Evolutionary conservation across 2,113 vertebrate genomes (phyloP).

Genomic region (Hydropotes inermis): DNA sequence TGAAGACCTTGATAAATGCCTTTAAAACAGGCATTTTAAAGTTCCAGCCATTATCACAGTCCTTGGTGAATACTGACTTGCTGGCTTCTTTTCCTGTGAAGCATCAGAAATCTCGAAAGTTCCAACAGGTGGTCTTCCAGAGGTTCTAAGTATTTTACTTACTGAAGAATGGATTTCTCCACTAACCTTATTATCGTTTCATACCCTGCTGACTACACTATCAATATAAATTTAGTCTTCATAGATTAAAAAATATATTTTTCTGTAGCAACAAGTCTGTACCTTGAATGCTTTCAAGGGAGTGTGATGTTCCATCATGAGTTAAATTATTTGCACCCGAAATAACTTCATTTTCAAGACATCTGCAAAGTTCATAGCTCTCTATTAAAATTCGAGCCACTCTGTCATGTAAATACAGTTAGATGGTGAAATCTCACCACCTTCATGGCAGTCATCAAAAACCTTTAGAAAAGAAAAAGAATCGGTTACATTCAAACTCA

Average conservation of each 20-base stretch:
- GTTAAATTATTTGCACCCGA: constrained; percentile 12
- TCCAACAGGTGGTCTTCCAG: not conserved
- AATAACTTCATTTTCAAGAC: constrained; percentile 51
- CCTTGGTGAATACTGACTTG: not conserved
- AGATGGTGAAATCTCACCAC: constrained; percentile 96
- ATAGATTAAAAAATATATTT: constrained; percentile 33
- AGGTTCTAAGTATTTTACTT: constrained; percentile 18
- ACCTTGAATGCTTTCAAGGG: constrained; percentile 40
- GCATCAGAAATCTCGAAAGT: not conserved
- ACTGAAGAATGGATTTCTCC: not conserved
- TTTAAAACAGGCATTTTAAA: constrained; percentile 1
- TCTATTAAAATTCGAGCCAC: constrained; percentile 92
- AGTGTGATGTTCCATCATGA: constrained; percentile 31
- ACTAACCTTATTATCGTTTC: not conserved
- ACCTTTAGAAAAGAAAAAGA: constrained; percentile 84
- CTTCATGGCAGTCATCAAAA: constrained; percentile 97
- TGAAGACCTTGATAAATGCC: constrained; percentile 26
- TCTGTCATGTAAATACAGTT: constrained; percentile 96
- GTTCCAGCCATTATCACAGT: not conserved
- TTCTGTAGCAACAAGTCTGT: constrained; percentile 39
- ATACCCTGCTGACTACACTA: not conserved
- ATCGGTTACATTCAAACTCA: constrained; percentile 37
- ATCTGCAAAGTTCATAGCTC: constrained; percentile 8
- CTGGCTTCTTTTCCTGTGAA: constrained; percentile 12
- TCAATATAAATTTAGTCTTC: constrained; percentile 46